A percentile compares a stretch with the other conserved stretches of the same genome.
phyloP scores from a whole-genome alignment of 2,113 vertebrate genomes.

The Crotalus helleri region DNA sequence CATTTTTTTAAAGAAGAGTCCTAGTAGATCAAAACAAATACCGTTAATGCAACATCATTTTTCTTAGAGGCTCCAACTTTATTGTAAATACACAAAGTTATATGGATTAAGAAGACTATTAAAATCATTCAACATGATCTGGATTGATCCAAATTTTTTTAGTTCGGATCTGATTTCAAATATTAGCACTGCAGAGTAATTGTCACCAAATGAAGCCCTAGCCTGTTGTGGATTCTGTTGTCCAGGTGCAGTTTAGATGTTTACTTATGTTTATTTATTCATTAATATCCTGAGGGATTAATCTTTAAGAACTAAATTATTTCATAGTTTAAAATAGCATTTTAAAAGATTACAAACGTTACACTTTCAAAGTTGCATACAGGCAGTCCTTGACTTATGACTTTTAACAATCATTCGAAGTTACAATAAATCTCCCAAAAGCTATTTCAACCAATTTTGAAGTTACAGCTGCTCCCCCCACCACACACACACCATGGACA shows the following conservation, averaged over 20 bases:
- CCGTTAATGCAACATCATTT: not conserved
- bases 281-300: not conserved
- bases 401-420: not conserved
- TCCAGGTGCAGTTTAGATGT: not conserved
- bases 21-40: not conserved
- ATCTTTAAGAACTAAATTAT: not conserved
- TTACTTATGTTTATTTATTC: not conserved
- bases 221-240: not conserved
- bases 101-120: not conserved
- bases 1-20: not conserved
- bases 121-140: not conserved
- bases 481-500: not conserved
- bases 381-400: not conserved
- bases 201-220: not conserved
- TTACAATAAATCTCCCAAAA: not conserved
- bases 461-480: not conserved
- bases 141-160: not conserved
- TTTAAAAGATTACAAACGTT: not conserved
- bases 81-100: not conserved
- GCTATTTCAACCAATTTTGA: not conserved
- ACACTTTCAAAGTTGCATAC: not conserved
- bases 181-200: not conserved
- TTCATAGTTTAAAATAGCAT: not conserved
- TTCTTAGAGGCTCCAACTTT: not conserved
- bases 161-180: not conserved